Base-by-base conservation (phyloP, 2,888 invertebrate genomes). In the Nomada ferruginata region DNA sequence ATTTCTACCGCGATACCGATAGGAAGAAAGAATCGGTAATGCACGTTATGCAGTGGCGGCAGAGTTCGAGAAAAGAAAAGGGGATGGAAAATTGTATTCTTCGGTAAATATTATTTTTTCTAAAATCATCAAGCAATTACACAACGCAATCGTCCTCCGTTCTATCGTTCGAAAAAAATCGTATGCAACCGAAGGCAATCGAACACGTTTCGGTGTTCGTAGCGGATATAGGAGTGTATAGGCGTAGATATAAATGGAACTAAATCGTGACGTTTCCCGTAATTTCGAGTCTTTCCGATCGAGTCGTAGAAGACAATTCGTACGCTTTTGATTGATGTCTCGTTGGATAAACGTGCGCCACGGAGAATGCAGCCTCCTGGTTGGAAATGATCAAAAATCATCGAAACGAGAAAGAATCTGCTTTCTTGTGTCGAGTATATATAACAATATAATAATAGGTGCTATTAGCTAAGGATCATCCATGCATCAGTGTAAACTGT, bases 101-200 rank as follows among this genome's bases (percentile, higher is more conserved):
- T 57, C 20, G 53, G 7, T 26, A 57, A 57, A 11, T 23, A 23
- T 57, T 0, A 57, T 57, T 15, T 29, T 11, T 26, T 18, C 44
- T 10, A 47, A 0, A 44, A 10, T 10, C n/a, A 15, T 36, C n/a
- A 36, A 20, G 10, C 57, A 57, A 26, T 13, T 23, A 11, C 20
- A 26, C 20, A 57, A 57, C 7, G n/a, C 2, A 23, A 57, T 26
- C 26, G 15, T 55, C 55, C 79, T 71, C 70, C 60, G 78, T 77
- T 77, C 79, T 66, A 47, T 77, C 71, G 26, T 47, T 36, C 55
- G 79, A 36, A 42, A 68, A 61, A 63, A 63, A 50, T 44, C 60
- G 55, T 36, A 36, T 1, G 20, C 26, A 1, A 11, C 23, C 9
- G 26, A 13, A 29, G 20, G 64, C 18, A 18, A 23, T 26, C 13